Conservation (phyloP, 1,140 invertebrate genomes). For the Vanessa tameamea region DNA sequence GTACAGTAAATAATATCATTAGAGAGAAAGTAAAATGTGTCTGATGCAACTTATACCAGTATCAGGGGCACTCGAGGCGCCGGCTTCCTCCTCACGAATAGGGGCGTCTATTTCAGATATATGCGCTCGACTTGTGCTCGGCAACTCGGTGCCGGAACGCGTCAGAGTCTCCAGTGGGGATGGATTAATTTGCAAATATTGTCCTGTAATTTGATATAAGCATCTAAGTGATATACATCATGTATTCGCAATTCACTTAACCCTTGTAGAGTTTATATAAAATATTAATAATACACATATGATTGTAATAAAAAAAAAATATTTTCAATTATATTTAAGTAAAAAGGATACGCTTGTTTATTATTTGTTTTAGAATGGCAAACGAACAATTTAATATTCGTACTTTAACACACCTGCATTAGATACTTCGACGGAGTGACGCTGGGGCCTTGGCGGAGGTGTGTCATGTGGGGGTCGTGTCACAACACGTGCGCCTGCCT, state of each 20-base stretch:
- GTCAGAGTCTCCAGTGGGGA: conserved; percentile 88
- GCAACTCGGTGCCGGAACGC: conserved; percentile 84
- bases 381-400: neutral
- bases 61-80: conserved; percentile 31
- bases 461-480: conserved; percentile 80
- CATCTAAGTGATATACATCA: too few species aligned
- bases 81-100: conserved; percentile 83
- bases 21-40: too few species aligned
- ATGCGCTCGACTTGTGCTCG: conserved; percentile 85
- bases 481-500: conserved; percentile 88
- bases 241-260: too few species aligned
- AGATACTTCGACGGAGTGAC: conserved; percentile 93
- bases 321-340: too few species aligned
- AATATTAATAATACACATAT: too few species aligned
- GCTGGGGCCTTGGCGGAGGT: conserved; percentile 79
- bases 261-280: too few species aligned
- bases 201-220: conserved; percentile 63
- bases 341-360: too few species aligned
- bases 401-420: conserved; percentile 81
- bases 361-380: too few species aligned
- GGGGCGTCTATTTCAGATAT: conserved; percentile 63
- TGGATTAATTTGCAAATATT: conserved; percentile 89
- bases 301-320: too few species aligned
- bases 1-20: too few species aligned
- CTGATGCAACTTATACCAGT: conserved; percentile 35